Percentiles rank a stretch among this genome's conserved stretches.
These are phyloP conservation scores for Leptopilina drosophilae DNA, from an alignment of 2,888 invertebrate species.

Conservation along the genomic window DNA sequence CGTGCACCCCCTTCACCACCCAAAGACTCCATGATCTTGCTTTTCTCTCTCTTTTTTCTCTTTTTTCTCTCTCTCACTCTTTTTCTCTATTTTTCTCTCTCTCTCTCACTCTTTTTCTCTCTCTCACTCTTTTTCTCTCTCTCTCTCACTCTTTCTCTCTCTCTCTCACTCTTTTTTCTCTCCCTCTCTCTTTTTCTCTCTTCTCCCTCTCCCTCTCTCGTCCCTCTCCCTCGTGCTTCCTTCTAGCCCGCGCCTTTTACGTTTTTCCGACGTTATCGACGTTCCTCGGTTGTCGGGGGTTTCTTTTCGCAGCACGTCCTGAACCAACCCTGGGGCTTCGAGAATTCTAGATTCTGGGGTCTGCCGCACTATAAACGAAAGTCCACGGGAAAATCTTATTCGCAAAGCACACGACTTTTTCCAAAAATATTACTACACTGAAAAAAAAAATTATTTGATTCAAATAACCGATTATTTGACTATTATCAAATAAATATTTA, in stretches of 20 bases:
- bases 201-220: constrained; percentile 46
- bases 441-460: too few species aligned
- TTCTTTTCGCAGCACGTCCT: constrained; percentile 66
- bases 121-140: constrained; percentile 42
- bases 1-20: constrained; percentile 51
- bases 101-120: neutral
- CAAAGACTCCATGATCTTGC: constrained; percentile 30
- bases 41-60: constrained; percentile 26
- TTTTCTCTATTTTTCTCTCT: neutral
- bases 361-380: constrained; percentile 36
- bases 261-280: constrained; percentile 76
- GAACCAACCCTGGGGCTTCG: constrained; percentile 32
- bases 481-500: too few species aligned
- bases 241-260: constrained; percentile 66
- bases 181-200: constrained; percentile 33
- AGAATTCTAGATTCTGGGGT: constrained; percentile 30
- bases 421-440: too few species aligned
- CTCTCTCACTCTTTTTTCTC: constrained; percentile 31
- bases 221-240: constrained; percentile 53
- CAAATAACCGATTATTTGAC: too few species aligned
- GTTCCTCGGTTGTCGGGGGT: constrained; percentile 67
- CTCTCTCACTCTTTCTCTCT: constrained; percentile 27
- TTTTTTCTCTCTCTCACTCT: constrained; percentile 28
- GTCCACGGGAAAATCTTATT: too few species aligned
- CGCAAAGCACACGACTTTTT: too few species aligned